Evolutionary conservation across 2,888 invertebrate genomes (phyloP), one percentile per base, ranked within the genome.

Genomic region (Punctoribates punctum): DNA sequence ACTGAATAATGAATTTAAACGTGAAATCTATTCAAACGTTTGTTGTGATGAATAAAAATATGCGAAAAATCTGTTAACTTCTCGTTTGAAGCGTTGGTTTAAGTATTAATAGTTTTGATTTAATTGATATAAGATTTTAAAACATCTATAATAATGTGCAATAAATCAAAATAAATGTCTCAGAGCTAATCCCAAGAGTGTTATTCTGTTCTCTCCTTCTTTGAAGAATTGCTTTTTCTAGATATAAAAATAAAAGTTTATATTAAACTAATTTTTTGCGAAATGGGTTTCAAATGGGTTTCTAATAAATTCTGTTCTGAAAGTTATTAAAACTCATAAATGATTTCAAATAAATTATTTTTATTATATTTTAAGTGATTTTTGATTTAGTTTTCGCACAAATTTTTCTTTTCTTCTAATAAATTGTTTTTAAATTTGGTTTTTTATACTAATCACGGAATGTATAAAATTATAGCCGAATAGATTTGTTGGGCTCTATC

Each of bases 271-370:
- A 51, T n/a, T 51, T 51, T 51, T n/a, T 20, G 20, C 13, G 51
- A 20, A 20, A 9, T 51, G n/a, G n/a, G n/a, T 51, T 51, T 51
- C 11, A 20, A 20, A 9, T 51, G n/a, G n/a, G n/a, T 51, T 51
- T 51, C 11, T 20, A 20, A 51, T 51, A 5, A 51, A 51, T 51
- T 51, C 20, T 20, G n/a, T 6, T 51, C 51, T 51, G 51, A 51
- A 51, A 51, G 51, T 51, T 51, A 51, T 51, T 51, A 51, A 51
- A 51, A 51, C n/a, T n/a, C 42, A 42, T n/a, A 51, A 51, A 51
- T 6, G 20, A 2, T 51, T 51, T 51, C 20, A 51, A 20, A 51
- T n/a, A 20, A 51, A 51, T 51, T 51, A n/a, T n/a, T 51, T 51
- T 51, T 20, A 51, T 51, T 51, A 20, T 51, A 5, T 51, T 51